Evolutionary conservation across 2,888 invertebrate species (phyloP).

Genomic region (Eupithecia inturbata): DNA sequence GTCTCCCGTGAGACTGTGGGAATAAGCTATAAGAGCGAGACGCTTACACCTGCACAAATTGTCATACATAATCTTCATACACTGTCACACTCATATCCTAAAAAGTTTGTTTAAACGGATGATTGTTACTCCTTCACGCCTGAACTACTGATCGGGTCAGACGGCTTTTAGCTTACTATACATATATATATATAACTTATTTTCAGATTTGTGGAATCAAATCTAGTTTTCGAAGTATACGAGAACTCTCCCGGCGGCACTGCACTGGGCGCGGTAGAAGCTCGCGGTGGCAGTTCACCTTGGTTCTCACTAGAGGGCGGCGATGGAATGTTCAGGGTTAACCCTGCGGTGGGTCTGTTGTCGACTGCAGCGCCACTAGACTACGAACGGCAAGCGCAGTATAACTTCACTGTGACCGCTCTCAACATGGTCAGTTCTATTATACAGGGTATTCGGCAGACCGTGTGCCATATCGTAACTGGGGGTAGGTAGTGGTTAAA

Average conservation of each 20-base stretch:
- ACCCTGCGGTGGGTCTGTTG: constrained; percentile 94
- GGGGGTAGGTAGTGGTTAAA: too few species aligned
- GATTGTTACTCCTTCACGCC: too few species aligned
- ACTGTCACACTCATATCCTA: too few species aligned
- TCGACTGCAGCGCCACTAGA: constrained; percentile 91
- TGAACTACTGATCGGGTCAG: too few species aligned
- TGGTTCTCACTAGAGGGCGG: constrained; percentile 92
- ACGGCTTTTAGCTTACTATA: too few species aligned
- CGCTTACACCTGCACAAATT: too few species aligned
- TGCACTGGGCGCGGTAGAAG: constrained; percentile 90
- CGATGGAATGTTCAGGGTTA: constrained; percentile 90
- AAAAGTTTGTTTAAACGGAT: too few species aligned
- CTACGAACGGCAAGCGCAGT: constrained; percentile 89
- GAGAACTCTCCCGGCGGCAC: constrained; percentile 94
- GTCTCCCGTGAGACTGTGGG: too few species aligned
- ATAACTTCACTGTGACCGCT: constrained; percentile 92
- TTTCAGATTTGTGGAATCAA: constrained; percentile 64
- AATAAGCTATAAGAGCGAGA: too few species aligned
- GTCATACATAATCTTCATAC: too few species aligned
- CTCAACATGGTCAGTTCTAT: constrained; percentile 90
- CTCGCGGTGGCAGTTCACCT: constrained; percentile 90
- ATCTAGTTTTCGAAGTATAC: constrained; percentile 87
- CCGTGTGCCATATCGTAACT: too few species aligned
- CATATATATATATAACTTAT: neutral
- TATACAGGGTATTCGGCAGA: too few species aligned